These are phyloP conservation scores for Hydroisotoma schaefferi DNA, from an alignment of 2,888 invertebrate species.

Conservation along the genomic window DNA sequence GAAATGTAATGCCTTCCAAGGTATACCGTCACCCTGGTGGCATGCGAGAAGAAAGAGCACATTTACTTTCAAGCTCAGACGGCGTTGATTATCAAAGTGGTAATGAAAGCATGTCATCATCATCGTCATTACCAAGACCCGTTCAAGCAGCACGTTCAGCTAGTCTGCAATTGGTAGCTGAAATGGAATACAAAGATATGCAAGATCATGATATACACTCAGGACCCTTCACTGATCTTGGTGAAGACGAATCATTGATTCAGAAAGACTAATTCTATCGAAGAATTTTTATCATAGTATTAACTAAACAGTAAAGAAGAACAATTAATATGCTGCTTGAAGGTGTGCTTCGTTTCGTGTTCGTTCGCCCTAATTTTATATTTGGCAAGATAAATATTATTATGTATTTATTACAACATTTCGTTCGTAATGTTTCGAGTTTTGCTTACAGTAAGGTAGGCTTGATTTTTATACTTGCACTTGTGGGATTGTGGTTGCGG, in stretches of 20 bases:
- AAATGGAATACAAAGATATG: conserved; percentile 36
- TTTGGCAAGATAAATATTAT: too few species aligned
- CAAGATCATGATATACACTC: conserved; percentile 18
- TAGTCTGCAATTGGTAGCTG: conserved; percentile 41
- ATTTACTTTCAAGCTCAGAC: conserved; percentile 44
- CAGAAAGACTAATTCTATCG: conserved; percentile 17
- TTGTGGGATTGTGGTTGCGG: too few species aligned
- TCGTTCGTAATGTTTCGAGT: too few species aligned
- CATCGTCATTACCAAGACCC: conserved; percentile 30
- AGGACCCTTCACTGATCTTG: conserved; percentile 42
- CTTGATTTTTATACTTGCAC: too few species aligned
- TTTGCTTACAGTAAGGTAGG: too few species aligned
- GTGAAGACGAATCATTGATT: conserved; percentile 35
- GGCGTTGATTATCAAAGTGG: conserved; percentile 38
- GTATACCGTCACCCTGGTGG: conserved; percentile 49
- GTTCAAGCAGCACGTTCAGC: conserved; percentile 42
- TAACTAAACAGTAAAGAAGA: too few species aligned
- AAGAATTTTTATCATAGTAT: too few species aligned
- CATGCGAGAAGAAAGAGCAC: conserved; percentile 44
- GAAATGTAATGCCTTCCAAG: conserved; percentile 45
- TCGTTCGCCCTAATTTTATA: too few species aligned
- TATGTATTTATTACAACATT: too few species aligned
- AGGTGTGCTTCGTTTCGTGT: too few species aligned
- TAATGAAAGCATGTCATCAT: conserved; percentile 15
- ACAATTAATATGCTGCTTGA: too few species aligned